Conservation (phyloP, 1,140 invertebrate species). For the Listronotus bonariensis region DNA sequence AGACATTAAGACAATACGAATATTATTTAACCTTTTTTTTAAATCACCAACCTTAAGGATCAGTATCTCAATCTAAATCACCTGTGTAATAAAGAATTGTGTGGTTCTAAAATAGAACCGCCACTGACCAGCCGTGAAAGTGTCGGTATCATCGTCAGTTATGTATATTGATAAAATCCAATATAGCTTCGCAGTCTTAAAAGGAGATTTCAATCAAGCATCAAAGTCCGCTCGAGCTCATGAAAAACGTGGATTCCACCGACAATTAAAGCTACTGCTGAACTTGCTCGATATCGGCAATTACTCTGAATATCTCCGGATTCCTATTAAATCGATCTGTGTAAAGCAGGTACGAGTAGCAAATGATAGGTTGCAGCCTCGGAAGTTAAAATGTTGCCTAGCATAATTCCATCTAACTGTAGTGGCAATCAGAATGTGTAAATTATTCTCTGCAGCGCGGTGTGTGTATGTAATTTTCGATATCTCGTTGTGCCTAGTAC, state of each 20-base stretch:
- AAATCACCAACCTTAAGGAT: too few relatives aligned
- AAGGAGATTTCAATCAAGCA: conserved; percentile 27
- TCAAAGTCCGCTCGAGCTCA: conserved; percentile 12
- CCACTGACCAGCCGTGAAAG: too few relatives aligned
- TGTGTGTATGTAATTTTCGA: conserved; percentile 49
- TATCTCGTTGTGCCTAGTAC: conserved; percentile 45
- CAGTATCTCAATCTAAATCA: too few relatives aligned
- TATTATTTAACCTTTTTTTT: too few relatives aligned
- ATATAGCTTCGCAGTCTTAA: not conserved
- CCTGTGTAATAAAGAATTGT: too few relatives aligned
- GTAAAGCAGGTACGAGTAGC: conserved; percentile 47
- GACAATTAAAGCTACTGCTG: conserved; percentile 45
- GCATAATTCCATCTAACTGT: conserved; percentile 51
- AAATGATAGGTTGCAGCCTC: conserved; percentile 50
- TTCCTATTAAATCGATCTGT: conserved; percentile 49
- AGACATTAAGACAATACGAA: too few relatives aligned
- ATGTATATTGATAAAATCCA: conserved; percentile 16
- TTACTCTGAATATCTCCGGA: conserved; percentile 43
- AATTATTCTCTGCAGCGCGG: conserved; percentile 43
- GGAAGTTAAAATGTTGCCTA: conserved; percentile 53
- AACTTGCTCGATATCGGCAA: conserved; percentile 33
- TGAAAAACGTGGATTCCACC: conserved; percentile 29
- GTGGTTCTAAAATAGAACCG: too few relatives aligned
- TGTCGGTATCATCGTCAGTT: conserved; percentile 4
- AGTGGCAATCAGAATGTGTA: conserved; percentile 52